Base-by-base conservation (phyloP, 2,888 invertebrate genomes). In the Phlogophora meticulosa region DNA sequence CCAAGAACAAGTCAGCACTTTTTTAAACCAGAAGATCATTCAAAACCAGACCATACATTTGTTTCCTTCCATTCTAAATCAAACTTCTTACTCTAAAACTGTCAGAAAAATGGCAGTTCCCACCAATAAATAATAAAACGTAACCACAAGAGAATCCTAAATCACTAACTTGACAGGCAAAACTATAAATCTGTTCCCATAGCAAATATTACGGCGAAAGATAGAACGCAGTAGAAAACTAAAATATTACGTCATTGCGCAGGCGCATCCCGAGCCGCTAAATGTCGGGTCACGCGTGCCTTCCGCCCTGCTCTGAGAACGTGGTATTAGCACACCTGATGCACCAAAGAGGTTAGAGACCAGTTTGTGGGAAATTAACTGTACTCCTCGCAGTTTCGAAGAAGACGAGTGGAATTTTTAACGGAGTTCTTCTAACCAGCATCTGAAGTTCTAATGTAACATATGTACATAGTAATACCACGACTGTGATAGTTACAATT, bases 241-340 rank as follows among this genome's bases (percentile, higher is more conserved):
- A 42, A 65, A 70, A 68, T 62, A 60, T 82, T 82, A 73, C 82
- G 83, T 83, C 85, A 86, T 72, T 78, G 84, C 82, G 83, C 85
- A 49, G 77, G 89, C 88, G 87, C 91, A 89, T 90, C 90, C 86
- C 76, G 36, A 73, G 58, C 65, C 48, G 74, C 83, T 79, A 91
- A 91, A 91, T 91, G 91, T 83, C 91, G 89, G 90, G 90, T 88
- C 90, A 85, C 87, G 87, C 88, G 87, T 87, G 88, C 84, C 88
- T 90, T 90, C 88, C 90, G 88, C 85, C 84, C 85, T 84, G 61
- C 86, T 87, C 87, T 91, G 91, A 85, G 91, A 92, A 88, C 90
- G 86, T 85, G 89, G 86, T 89, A 90, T 91, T 91, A 82, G 69
- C 70, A 74, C 83, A 77, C 74, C 72, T 78, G 81, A 72, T 75